These are phyloP conservation scores for Penelope pileata DNA, from an alignment of 2,113 vertebrate species.

Conservation along the genomic window DNA sequence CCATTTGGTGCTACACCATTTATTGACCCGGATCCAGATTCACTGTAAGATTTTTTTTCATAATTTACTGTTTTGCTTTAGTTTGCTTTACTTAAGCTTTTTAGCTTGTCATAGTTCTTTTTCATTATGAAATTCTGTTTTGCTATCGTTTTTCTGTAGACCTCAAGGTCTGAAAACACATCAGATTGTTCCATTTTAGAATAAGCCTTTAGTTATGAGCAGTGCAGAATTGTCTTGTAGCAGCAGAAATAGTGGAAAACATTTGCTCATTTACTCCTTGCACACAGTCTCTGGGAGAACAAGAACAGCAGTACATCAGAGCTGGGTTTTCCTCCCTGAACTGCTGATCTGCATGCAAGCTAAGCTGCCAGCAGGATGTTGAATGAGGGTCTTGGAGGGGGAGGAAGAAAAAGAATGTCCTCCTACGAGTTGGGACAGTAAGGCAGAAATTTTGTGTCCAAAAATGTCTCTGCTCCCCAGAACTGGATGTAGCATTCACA, in stretches of 20 bases:
- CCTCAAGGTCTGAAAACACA: not conserved
- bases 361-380: not conserved
- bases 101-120: not conserved
- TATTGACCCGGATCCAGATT: slow-evolving; percentile 96
- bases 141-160: not conserved
- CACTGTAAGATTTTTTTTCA: slow-evolving; percentile 83
- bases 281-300: not conserved
- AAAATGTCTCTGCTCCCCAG: not conserved
- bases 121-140: not conserved
- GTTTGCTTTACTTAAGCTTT: not conserved
- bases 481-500: not conserved
- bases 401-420: not conserved
- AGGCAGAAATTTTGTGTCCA: not conserved
- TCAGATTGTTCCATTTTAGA: not conserved
- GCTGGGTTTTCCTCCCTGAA: not conserved
- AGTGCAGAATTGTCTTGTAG: not conserved
- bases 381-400: not conserved
- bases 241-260: not conserved
- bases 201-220: not conserved
- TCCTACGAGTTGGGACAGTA: not conserved
- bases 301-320: not conserved
- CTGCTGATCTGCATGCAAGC: fast-evolving
- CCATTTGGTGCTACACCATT: slow-evolving; percentile 95
- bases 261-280: not conserved
- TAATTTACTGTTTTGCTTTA: not conserved